Evolutionary conservation across 1,140 invertebrate species (phyloP), one percentile per base, ranked within the genome.

Genomic region (Eriosoma lanigerum): DNA sequence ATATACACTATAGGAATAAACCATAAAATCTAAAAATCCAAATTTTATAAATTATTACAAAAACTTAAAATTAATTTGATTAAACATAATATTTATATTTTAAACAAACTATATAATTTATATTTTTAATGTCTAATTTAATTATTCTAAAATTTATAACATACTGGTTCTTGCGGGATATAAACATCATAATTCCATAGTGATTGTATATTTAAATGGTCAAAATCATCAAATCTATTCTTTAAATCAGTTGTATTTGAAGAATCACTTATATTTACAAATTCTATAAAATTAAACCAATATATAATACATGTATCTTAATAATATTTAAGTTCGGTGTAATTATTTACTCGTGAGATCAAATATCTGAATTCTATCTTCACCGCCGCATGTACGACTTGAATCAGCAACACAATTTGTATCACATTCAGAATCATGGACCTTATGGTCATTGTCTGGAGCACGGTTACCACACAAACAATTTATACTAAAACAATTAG

Each of bases 381-480:
- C 95, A 24, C 95, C 95, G 1, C 95, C 95, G 88, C 95, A 97
- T n/a, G 88, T 89, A 83, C 90, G 86, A 82, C 89, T 89, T n/a
- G 87, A 83, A 86, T 93, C 89, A 60, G 89, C 91, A 56, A 93
- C 89, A 84, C 93, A 95, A 85, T 93, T 93, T 90, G 93, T 94
- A 83, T 93, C 93, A 86, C 93, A 95, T 29, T 82, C 54, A 44
- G 21, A 26, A 50, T 80, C 24, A 19, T 80, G 64, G 13, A 21
- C 26, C 81, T 90, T 91, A 9, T 90, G 90, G 84, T 93, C 90
- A 54, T 83, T 21, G 0, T 62, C 68, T 15, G 83, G 81, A 50
- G 72, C 70, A 5, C 81, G 68, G 83, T 92, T 91, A 52, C 94
- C 95, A 89, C 96, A 98, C 87, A 95, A 97, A 87, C 96, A 98